Evolutionary conservation across 92 coral and sea anemone species (phyloP), one percentile per base, ranked within the genome.

Genomic region (Montipora capitata): DNA sequence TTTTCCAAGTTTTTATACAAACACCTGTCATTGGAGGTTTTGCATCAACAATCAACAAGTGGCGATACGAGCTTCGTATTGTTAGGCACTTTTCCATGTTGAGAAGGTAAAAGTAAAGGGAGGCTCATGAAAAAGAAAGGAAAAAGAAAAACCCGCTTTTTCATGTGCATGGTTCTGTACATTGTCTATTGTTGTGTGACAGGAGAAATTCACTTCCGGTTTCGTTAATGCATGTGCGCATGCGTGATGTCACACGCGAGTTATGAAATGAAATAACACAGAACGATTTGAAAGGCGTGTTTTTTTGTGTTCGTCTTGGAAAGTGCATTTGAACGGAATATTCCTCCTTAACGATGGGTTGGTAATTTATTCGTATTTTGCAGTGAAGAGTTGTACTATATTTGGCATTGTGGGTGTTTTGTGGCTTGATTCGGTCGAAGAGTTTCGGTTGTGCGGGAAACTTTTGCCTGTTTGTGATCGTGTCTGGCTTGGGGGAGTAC

Each of bases 201-300:
- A 54, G 5, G 5, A 4, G 7, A 45, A 78, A 61, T 18, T 74
- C 92, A 92, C 92, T 92, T 92, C 95, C 95, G 95, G 95, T 91
- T 79, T 72, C 35, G 56, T n/a, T 49, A 68, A 56, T 41, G 52
- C 14, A 16, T 17, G 10, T 86, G 79, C 87, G 95, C 95, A 88
- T 92, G 95, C 95, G 95, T 67, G 88, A 7, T 9, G 39, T 72
- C 76, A 73, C 82, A 74, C 92, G 85, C 95, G 92, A 27, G 35
- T 27, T 87, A 86, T 78, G 58, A 20, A 9, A 44, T 59, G 57
- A 92, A 92, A 88, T 78, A 83, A 72, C 83, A 67, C 68, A 72
- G 45, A 18, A 68, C 10, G 59, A 85, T 71, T 27, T 84, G 73
- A 78, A 84, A 92, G 95, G 95, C 91, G 95, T 92, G 91, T 87